Evolutionary conservation across 2,888 invertebrate genomes (phyloP), one percentile per base, ranked within the genome.

Genomic region (Boloria euphrosyne): DNA sequence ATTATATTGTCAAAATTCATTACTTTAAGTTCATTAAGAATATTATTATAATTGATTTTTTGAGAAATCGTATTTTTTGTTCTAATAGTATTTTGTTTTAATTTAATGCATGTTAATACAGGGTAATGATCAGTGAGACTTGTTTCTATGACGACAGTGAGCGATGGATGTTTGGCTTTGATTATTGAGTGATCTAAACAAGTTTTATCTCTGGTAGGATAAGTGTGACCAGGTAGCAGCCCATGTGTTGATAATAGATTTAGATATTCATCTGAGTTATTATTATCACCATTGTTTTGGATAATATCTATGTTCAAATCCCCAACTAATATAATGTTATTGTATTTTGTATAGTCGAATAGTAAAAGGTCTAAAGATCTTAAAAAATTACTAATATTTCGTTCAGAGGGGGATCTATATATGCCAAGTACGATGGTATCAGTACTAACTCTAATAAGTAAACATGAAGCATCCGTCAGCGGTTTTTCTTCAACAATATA

Each of bases 251-350:
- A 13, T 47, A 47, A 47, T 47, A 47, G 3, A 16, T 47, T 47
- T 16, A 47, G 16, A 47, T 47, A 47, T 47, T 47, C n/a, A n/a
- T 47, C n/a, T 47, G 47, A 47, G n/a, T n/a, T n/a, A 47, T 47
- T 47, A 2, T 1, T 5, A 47, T 47, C 47, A 14, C 2, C 13
- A 2, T 47, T 47, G n/a, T 47, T 2, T n/a, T 14, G 16, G 2
- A 5, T n/a, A n/a, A 47, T 16, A 47, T 47, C 47, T n/a, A 47
- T 47, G 16, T 47, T 47, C 14, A 47, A 47, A 16, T 47, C 14
- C 5, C 47, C 47, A 14, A 47, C 16, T 47, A 47, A n/a, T 13
- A 47, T 14, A n/a, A 47, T 13, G 16, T 47, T 47, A 13, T 16
- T 47, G n/a, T 47, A 16, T 2, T 47, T 47, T 5, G 14, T 0